Conservation (phyloP, 2,113 vertebrate genomes). For the Pelusios castaneus region DNA sequence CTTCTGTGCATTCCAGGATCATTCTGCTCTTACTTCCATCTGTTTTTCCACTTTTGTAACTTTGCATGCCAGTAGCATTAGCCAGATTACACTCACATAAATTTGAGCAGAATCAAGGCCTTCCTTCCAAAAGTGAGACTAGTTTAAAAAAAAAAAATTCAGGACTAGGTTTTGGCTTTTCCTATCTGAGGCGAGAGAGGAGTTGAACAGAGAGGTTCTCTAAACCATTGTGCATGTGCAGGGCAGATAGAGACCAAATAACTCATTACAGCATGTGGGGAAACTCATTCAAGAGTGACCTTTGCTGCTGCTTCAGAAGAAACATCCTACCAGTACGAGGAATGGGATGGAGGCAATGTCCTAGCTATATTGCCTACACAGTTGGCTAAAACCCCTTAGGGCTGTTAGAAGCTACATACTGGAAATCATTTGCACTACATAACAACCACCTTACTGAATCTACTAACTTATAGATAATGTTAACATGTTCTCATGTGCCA, state of each 20-base stretch:
- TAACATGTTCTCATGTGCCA: accelerated
- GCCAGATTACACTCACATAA: neutral
- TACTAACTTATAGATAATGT: neutral
- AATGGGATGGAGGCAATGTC: accelerated
- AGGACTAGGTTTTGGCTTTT: neutral
- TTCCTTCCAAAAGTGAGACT: neutral
- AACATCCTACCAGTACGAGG: neutral
- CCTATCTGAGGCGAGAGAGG: neutral
- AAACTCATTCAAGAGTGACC: neutral
- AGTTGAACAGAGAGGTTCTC: neutral
- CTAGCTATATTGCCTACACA: neutral
- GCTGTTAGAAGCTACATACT: neutral
- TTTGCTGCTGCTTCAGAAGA: neutral
- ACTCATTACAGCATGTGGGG: accelerated
- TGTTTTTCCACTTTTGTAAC: neutral
- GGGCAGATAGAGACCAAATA: accelerated
- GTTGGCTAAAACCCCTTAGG: neutral
- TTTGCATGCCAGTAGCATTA: accelerated
- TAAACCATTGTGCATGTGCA: neutral
- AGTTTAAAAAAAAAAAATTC: neutral
- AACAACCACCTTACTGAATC: neutral
- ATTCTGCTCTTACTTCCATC: accelerated
- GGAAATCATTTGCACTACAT: neutral
- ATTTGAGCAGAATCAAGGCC: neutral
- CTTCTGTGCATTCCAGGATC: neutral